These are phyloP conservation scores for Lampris incognitus DNA, from an alignment of 2,113 vertebrate genomes.

Conservation along the genomic window DNA sequence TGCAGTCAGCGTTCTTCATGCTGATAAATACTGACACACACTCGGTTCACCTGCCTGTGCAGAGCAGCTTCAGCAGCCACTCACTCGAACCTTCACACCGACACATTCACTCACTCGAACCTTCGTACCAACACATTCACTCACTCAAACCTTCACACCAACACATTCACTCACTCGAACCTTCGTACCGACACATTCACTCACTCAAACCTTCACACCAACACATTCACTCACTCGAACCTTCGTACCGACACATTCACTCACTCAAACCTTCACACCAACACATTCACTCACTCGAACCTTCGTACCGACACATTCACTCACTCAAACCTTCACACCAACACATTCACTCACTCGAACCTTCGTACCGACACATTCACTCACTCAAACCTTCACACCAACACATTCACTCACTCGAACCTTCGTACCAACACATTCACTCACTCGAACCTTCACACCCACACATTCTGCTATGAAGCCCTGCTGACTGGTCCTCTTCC, in stretches of 20 bases:
- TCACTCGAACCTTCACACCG: conserved; percentile 17
- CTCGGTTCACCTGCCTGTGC: conserved; percentile 10
- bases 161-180: conserved; percentile 38
- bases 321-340: conserved; percentile 24
- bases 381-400: conserved; percentile 24
- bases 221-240: too few relatives aligned
- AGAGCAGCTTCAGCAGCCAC: conserved; percentile 36
- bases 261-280: not conserved
- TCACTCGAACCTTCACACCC: not conserved
- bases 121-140: not conserved
- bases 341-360: conserved; percentile 38
- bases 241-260: not conserved
- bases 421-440: not conserved
- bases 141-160: not conserved
- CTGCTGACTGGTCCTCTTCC: conserved; percentile 28
- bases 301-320: conserved; percentile 4
- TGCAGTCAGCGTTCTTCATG: not conserved
- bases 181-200: not conserved
- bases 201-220: too few relatives aligned
- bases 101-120: too few relatives aligned
- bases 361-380: conserved; percentile 4
- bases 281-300: conserved; percentile 38
- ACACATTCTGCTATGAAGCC: conserved; percentile 21
- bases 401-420: conserved; percentile 38
- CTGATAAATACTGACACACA: conserved; percentile 10